These are phyloP conservation scores for Parnassius glacialis DNA, from an alignment of 2,888 invertebrate genomes.

Conservation along the genomic window DNA sequence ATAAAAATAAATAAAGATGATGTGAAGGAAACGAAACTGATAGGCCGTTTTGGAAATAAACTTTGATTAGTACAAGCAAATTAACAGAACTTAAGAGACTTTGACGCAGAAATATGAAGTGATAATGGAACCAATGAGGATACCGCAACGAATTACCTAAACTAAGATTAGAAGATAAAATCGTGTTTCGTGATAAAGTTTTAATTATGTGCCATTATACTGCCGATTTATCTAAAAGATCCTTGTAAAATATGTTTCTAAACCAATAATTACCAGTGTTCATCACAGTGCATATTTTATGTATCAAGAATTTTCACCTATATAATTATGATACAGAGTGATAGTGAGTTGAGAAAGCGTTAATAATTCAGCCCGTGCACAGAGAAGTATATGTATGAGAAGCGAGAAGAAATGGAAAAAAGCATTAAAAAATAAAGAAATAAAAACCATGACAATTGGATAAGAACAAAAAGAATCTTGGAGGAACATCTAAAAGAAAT, in stretches of 20 bases:
- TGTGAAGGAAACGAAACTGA: conserved; percentile 71
- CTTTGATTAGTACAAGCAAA: conserved; percentile 71
- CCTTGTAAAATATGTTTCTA: conserved; percentile 51
- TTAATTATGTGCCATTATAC: conserved; percentile 56
- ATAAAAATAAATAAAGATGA: conserved; percentile 63
- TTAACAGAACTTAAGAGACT: conserved; percentile 62
- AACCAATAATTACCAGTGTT: conserved; percentile 60
- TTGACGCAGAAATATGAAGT: conserved; percentile 60
- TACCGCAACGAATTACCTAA: conserved; percentile 48
- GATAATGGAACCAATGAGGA: conserved; percentile 48
- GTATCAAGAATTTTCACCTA: conserved; percentile 53
- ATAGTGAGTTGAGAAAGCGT: conserved; percentile 72
- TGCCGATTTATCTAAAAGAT: conserved; percentile 41
- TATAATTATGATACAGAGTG: conserved; percentile 71
- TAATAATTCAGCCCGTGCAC: conserved; percentile 77
- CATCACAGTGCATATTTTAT: conserved; percentile 68
- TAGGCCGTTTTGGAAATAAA: conserved; percentile 82
- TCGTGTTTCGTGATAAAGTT: conserved; percentile 46
- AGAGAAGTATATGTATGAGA: conserved; percentile 74
- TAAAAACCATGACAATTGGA: conserved; percentile 53
- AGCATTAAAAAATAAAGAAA: conserved; percentile 72
- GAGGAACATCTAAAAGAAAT: conserved; percentile 62
- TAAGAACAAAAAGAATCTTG: conserved; percentile 47
- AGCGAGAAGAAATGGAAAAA: conserved; percentile 70
- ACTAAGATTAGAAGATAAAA: conserved; percentile 44